These are phyloP conservation scores for Homarus gammarus DNA, from an alignment of 2,888 invertebrate species.

Conservation along the genomic window DNA sequence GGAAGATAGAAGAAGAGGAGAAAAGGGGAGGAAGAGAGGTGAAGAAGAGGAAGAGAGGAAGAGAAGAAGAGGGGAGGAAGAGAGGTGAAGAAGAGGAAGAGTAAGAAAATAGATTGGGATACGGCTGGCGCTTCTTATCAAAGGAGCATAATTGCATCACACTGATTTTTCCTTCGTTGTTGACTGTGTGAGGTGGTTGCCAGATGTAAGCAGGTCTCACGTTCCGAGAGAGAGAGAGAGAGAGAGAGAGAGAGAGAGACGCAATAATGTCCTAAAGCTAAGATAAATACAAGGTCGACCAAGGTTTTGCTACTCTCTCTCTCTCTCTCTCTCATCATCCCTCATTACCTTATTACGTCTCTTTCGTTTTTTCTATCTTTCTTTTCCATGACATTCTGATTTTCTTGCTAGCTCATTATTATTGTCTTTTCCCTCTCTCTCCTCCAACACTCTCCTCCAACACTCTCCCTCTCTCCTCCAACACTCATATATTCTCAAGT, in stretches of 20 bases:
- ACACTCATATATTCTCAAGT: no score
- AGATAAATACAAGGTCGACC: no score
- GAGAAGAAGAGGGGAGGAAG: background rate
- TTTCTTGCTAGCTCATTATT: conserved; percentile 5
- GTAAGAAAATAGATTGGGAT: no score
- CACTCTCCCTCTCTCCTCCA: background rate
- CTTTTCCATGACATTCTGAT: conserved; percentile 14
- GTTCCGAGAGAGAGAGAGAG: background rate
- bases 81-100: background rate
- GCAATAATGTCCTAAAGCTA: no score
- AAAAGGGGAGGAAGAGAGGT: background rate
- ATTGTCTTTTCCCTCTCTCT: no score
- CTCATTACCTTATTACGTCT: background rate
- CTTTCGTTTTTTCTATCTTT: background rate
- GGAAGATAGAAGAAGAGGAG: conserved; percentile 2
- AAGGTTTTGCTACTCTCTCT: background rate
- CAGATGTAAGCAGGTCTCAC: no score
- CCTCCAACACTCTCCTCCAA: background rate
- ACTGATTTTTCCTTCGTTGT: no score
- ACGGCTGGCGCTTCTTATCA: no score
- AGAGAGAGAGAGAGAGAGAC: background rate
- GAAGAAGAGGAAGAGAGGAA: background rate
- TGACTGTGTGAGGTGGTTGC: no score
- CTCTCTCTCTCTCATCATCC: conserved; percentile 1
- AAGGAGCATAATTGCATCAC: no score